A percentile compares a stretch with the other conserved stretches of the same genome.
phyloP scores from a whole-genome alignment of 2,888 invertebrate species.

The Microplitis manilae region DNA sequence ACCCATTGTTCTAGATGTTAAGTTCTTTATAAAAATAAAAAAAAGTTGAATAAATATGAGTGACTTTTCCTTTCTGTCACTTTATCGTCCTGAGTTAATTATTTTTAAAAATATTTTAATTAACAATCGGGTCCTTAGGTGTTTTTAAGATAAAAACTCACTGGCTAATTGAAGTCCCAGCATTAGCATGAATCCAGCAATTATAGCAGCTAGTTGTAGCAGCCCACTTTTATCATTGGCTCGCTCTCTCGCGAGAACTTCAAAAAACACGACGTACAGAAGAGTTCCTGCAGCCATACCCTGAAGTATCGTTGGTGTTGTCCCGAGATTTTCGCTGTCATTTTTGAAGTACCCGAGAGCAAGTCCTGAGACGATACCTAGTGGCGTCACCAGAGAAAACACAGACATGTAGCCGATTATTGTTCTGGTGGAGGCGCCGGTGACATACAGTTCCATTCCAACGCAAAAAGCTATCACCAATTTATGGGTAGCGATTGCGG shows the following conservation, averaged over 20 bases:
- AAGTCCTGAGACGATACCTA: constrained; percentile 80
- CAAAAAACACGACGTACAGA: constrained; percentile 86
- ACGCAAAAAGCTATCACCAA: constrained; percentile 80
- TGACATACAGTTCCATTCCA: constrained; percentile 75
- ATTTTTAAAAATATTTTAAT: background rate
- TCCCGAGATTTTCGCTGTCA: constrained; percentile 70
- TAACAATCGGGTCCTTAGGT: background rate
- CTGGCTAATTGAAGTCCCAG: constrained; percentile 72
- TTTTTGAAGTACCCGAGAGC: constrained; percentile 70
- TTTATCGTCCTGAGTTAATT: background rate
- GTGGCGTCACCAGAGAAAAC: constrained; percentile 79
- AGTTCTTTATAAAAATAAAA: background rate
- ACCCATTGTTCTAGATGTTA: background rate
- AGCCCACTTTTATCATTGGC: constrained; percentile 76
- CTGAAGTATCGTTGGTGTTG: constrained; percentile 76
- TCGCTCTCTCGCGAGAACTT: constrained; percentile 82
- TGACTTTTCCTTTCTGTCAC: background rate
- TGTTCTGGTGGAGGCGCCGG: constrained; percentile 73
- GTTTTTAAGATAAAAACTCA: constrained; percentile 56
- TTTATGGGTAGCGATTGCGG: constrained; percentile 80
- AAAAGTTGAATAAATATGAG: background rate
- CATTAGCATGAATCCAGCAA: constrained; percentile 76
- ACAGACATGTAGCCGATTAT: constrained; percentile 76
- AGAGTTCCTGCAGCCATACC: constrained; percentile 86
- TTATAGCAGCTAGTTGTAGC: constrained; percentile 75